Conservation (phyloP, 2,888 invertebrate species). For the Acanthosepion pharaonis region DNA sequence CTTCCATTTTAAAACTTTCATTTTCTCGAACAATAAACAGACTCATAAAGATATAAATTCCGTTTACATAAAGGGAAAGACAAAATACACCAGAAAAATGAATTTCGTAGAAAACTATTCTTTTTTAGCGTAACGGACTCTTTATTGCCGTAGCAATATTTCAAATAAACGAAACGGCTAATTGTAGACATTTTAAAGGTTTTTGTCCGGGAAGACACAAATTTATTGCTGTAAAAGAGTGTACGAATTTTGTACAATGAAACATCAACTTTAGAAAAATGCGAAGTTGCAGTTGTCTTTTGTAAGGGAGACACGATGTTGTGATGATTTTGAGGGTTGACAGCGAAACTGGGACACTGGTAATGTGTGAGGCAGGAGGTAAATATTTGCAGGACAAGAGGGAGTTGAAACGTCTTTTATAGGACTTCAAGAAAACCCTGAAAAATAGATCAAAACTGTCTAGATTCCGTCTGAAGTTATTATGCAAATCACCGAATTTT, state of each 20-base stretch:
- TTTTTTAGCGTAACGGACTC: too few relatives aligned
- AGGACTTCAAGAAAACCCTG: conserved; percentile 8
- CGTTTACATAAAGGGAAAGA: too few relatives aligned
- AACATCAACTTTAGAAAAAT: not conserved
- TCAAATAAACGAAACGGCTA: not conserved
- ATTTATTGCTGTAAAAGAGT: not conserved
- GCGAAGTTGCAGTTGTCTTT: not conserved
- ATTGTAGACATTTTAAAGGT: not conserved
- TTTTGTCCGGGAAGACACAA: not conserved
- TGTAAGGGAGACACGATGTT: not conserved
- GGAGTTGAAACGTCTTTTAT: not conserved
- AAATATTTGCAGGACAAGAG: not conserved
- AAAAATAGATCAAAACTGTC: conserved; percentile 6
- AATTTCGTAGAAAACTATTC: too few relatives aligned
- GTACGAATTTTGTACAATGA: not conserved
- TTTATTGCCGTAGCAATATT: too few relatives aligned
- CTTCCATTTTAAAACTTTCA: too few relatives aligned
- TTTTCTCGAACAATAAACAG: too few relatives aligned
- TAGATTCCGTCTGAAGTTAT: not conserved
- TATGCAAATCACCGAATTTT: too few relatives aligned
- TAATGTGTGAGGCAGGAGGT: not conserved
- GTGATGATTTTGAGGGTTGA: not conserved
- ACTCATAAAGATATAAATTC: too few relatives aligned
- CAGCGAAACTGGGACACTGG: not conserved
- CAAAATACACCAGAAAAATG: too few relatives aligned